Base-by-base conservation (phyloP, 2,113 vertebrate species). In the Carettochelys insculpta region DNA sequence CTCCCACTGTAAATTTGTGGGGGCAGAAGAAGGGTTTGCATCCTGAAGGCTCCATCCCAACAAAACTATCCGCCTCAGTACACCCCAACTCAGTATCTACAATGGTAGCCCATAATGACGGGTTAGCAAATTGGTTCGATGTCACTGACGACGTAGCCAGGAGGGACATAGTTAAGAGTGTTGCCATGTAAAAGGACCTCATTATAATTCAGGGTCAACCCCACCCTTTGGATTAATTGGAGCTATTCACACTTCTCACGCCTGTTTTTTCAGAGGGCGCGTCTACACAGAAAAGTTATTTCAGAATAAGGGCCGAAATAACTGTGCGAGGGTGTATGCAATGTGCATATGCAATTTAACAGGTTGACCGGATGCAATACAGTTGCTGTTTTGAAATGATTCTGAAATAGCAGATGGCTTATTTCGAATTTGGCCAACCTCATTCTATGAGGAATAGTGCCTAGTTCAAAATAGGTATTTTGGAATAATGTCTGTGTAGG, bases 21-120 rank as follows among this genome's bases (percentile, higher is more conserved):
- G 71, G 71, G 6, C 6, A 2, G 61, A 8, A 65, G 34, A 65
- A 65, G 19, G 54, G 22, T 84, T 93, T 87, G 50, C 83, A 68
- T 1, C 83, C 29, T n/a, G 38, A 6, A 8, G 83, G 38, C 73
- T 77, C 31, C 85, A 31, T 61, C 38, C 45, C 73, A 65, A 45
- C 48, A 47, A 3, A 1, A 13, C 3, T 75, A n/a, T n/a, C 25
- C 19, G 51, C 27, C 22, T 83, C 34, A 50, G 38, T 1, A 0
- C 53, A 50, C 82, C 24, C 92, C 86, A 48, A 41, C 68, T 82
- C 82, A 51, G 58, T 90, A 22, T 54, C 89, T 84, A 11, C 34
- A 12, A 38, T 19, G 87, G 50, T 78, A 51, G 80, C 56, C 77
- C 78, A 25, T 82, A 88, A 77, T 16, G 83, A 71, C 77, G 82